Percentiles rank a stretch among this genome's conserved stretches.
Conservation (phyloP, 53 echinoderm and acorn worm species). For the Holothuria leucospilota region DNA sequence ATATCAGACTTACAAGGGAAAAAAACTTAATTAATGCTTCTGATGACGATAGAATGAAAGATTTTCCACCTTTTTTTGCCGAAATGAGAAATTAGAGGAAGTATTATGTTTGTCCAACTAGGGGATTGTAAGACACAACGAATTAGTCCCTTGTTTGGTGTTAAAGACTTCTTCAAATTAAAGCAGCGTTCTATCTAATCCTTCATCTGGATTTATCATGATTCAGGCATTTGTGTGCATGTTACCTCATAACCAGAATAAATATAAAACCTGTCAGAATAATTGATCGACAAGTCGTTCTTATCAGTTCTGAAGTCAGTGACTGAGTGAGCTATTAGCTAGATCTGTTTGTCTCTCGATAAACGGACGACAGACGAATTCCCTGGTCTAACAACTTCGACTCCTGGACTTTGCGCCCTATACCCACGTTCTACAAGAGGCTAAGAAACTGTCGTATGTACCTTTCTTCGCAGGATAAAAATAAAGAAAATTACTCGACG, state of each 20-base stretch:
- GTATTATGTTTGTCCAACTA: too few relatives aligned
- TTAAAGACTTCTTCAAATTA: too few relatives aligned
- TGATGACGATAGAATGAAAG: too few relatives aligned
- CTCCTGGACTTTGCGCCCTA: conserved; percentile 25
- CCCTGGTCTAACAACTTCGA: not conserved
- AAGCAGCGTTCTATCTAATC: too few relatives aligned
- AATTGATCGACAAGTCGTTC: conserved; percentile 18
- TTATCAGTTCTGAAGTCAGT: not conserved
- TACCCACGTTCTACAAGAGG: not conserved
- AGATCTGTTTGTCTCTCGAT: conserved; percentile 17
- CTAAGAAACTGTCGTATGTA: not conserved
- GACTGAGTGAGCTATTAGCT: conserved; percentile 37
- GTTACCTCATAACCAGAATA: conserved; percentile 34
- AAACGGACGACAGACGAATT: not conserved
- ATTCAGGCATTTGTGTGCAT: conserved; percentile 21
- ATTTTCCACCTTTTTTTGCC: too few relatives aligned
- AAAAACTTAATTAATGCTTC: too few relatives aligned
- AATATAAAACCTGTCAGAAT: conserved; percentile 27
- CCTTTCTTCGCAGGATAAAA: not conserved
- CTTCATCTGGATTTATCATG: not conserved
- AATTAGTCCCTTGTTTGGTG: too few relatives aligned
- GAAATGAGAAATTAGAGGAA: too few relatives aligned
- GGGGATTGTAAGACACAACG: too few relatives aligned
- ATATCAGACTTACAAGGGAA: too few relatives aligned
- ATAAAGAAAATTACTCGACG: too few relatives aligned